Evolutionary conservation across 1,140 invertebrate species (phyloP).

Genomic region (Aethina tumida): DNA sequence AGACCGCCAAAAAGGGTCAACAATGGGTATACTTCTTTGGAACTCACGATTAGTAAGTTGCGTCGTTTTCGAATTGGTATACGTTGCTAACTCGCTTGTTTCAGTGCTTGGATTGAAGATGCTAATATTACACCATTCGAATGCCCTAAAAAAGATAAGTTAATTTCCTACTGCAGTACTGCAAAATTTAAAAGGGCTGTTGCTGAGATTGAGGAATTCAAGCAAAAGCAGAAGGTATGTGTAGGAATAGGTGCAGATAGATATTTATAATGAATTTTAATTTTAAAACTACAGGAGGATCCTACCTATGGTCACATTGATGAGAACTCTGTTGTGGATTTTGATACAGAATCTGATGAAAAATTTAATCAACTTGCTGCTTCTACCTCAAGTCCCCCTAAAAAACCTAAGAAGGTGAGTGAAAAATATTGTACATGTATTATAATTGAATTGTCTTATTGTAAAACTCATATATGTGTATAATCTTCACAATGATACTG

Average conservation of each 20-base stretch:
- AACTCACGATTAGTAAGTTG: slow-evolving; percentile 83
- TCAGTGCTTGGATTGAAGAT: slow-evolving; percentile 86
- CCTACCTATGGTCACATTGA: slow-evolving; percentile 33
- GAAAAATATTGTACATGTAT: background rate
- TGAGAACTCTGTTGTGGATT: slow-evolving; percentile 39
- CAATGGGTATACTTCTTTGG: slow-evolving; percentile 93
- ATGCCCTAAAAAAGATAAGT: slow-evolving; percentile 69
- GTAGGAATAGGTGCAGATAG: slow-evolving; percentile 2
- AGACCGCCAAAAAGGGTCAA: slow-evolving; percentile 51
- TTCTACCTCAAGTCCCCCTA: slow-evolving; percentile 3
- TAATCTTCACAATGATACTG: background rate
- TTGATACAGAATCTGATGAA: slow-evolving; percentile 26
- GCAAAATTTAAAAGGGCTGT: slow-evolving; percentile 75
- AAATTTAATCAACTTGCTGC: slow-evolving; percentile 11
- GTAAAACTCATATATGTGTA: background rate
- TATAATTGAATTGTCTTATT: slow-evolving; percentile 3
- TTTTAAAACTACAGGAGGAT: slow-evolving; percentile 19
- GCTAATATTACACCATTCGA: slow-evolving; percentile 74
- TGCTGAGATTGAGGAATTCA: slow-evolving; percentile 75
- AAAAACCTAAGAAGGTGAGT: slow-evolving; percentile 16
- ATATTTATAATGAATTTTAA: background rate
- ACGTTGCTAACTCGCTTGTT: slow-evolving; percentile 13
- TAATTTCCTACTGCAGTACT: slow-evolving; percentile 69
- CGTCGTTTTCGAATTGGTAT: background rate
- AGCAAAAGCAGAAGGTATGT: slow-evolving; percentile 57